These are phyloP conservation scores for Thymallus thymallus DNA, from an alignment of 2,113 vertebrate genomes.

Conservation along the genomic window DNA sequence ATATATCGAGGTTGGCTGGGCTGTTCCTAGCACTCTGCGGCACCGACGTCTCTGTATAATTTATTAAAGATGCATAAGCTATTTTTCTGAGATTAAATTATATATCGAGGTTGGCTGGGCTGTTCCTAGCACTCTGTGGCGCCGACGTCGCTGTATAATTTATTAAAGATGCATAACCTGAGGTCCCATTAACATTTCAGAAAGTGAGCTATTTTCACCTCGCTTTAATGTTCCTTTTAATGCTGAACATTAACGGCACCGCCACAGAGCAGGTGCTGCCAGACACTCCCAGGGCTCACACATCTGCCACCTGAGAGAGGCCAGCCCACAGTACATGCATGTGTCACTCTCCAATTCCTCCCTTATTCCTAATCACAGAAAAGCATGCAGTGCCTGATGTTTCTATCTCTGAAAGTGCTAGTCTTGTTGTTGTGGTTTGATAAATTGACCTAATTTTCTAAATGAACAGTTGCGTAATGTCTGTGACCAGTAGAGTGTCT, in stretches of 20 bases:
- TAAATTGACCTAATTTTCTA: neutral
- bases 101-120: constrained; percentile 29
- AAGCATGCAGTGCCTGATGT: neutral
- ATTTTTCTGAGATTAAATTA: constrained; percentile 42
- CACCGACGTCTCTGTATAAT: constrained; percentile 30
- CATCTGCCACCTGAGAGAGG: constrained; percentile 10
- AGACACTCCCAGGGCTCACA: constrained; percentile 13
- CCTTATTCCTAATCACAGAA: neutral
- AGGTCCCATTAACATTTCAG: constrained; percentile 49
- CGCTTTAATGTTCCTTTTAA: constrained; percentile 42
- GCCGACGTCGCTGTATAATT: constrained; percentile 31
- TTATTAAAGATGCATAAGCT: constrained; percentile 52
- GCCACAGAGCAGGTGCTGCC: constrained; percentile 10
- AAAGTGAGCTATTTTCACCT: constrained; percentile 46
- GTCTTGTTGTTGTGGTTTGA: neutral
- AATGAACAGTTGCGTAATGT: neutral
- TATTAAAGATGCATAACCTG: constrained; percentile 46
- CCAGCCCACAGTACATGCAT: neutral
- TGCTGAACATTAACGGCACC: constrained; percentile 20
- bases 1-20: constrained; percentile 29
- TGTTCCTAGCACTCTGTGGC: constrained; percentile 6
- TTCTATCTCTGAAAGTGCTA: neutral
- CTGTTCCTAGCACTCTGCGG: constrained; percentile 8
- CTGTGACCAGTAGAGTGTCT: neutral
- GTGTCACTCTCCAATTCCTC: neutral